Conservation (phyloP, 2,888 invertebrate genomes). For the Thyatira batis region DNA sequence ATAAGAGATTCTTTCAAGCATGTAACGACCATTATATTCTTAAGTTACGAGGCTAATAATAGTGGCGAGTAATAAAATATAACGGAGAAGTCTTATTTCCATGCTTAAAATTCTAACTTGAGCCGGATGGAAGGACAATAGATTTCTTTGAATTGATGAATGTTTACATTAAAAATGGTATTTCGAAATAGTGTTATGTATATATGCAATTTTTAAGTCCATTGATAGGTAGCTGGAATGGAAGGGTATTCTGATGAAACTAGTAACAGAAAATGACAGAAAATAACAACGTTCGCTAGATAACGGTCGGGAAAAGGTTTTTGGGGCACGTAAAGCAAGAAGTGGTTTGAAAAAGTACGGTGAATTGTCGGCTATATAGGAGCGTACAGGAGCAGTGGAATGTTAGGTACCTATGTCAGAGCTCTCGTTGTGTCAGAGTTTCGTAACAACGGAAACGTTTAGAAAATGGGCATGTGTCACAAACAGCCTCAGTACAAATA, state of each 20-base stretch:
- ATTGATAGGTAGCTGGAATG: slow-evolving; percentile 26
- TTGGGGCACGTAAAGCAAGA: slow-evolving; percentile 31
- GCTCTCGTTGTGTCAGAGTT: slow-evolving; percentile 33
- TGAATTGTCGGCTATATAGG: slow-evolving; percentile 29
- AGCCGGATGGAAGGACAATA: background rate
- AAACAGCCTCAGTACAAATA: slow-evolving; percentile 47
- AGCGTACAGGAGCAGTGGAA: slow-evolving; percentile 26
- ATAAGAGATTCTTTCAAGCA: slow-evolving; percentile 37
- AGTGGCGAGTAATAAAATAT: slow-evolving; percentile 20
- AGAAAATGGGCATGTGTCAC: slow-evolving; percentile 56
- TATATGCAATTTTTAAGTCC: slow-evolving; percentile 31
- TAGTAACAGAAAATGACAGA: slow-evolving; percentile 38
- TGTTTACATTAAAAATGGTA: slow-evolving; percentile 17
- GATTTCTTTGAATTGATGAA: background rate
- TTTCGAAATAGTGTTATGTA: slow-evolving; percentile 30
- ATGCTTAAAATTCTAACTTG: background rate
- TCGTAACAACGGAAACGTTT: slow-evolving; percentile 56
- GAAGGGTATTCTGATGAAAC: slow-evolving; percentile 29
- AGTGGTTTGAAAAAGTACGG: slow-evolving; percentile 41
- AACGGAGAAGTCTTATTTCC: slow-evolving; percentile 15
- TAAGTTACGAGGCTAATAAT: slow-evolving; percentile 39
- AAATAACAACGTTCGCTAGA: slow-evolving; percentile 33
- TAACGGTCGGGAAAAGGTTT: slow-evolving; percentile 36
- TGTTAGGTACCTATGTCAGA: slow-evolving; percentile 38
- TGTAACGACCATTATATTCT: slow-evolving; percentile 41